Percentiles rank a stretch among this genome's conserved stretches.
phyloP scores from a whole-genome alignment of 2,113 vertebrate genomes.

The Seriola dumerili region DNA sequence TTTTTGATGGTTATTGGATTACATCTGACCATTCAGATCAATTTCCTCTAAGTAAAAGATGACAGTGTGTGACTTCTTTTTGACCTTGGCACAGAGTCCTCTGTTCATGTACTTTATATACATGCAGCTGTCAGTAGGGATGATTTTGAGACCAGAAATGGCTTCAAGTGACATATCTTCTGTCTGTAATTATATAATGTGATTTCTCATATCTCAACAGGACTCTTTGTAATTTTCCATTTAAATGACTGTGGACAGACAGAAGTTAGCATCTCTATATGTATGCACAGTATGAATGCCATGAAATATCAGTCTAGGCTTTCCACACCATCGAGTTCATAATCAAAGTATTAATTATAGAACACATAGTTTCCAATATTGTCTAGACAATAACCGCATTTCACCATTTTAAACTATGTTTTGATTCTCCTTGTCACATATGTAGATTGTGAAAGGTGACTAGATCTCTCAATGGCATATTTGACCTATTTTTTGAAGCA shows the following conservation, averaged over 20 bases:
- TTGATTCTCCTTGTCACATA: too few species aligned
- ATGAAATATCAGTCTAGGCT: too few species aligned
- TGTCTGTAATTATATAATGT: background rate
- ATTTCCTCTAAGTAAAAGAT: constrained; percentile 32
- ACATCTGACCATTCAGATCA: constrained; percentile 30
- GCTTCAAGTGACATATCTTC: background rate
- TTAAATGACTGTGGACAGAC: background rate
- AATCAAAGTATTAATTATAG: too few species aligned
- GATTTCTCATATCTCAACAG: background rate
- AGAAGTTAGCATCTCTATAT: too few species aligned
- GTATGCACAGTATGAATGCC: too few species aligned
- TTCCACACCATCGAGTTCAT: too few species aligned
- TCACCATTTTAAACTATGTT: too few species aligned
- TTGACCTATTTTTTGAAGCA: too few species aligned
- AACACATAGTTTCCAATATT: too few species aligned
- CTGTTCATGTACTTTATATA: constrained; percentile 3
- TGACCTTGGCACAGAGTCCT: constrained; percentile 4
- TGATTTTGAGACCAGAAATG: background rate
- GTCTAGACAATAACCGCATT: too few species aligned
- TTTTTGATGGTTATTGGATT: constrained; percentile 58
- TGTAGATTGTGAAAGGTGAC: too few species aligned
- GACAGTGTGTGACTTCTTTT: constrained; percentile 12
- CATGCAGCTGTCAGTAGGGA: background rate
- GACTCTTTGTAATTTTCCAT: background rate
- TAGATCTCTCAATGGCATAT: too few species aligned